Conservation (phyloP, 2,797 vertebrate species). For the Coregonus sp. region DNA sequence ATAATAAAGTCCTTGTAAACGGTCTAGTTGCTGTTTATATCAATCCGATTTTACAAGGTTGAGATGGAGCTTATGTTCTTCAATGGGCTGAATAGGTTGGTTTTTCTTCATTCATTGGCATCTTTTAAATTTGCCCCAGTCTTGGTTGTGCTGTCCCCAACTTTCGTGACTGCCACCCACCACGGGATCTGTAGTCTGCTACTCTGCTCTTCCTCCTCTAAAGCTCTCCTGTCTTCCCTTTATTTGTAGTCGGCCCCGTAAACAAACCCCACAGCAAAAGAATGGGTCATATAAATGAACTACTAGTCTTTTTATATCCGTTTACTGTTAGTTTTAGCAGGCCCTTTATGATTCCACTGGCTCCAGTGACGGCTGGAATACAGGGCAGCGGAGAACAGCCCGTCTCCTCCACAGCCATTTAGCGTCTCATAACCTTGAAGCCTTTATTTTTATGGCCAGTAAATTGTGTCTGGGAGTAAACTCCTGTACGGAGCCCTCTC, state of each 20-base stretch:
- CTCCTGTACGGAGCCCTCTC: slow-evolving; percentile 38
- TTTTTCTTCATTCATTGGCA: slow-evolving; percentile 5
- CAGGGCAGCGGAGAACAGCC: slow-evolving; percentile 54
- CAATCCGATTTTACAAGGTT: slow-evolving; percentile 28
- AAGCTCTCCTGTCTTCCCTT: too few species aligned
- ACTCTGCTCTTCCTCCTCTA: slow-evolving; percentile 17
- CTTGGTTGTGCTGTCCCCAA: slow-evolving; percentile 13
- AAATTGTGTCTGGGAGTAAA: slow-evolving; percentile 68
- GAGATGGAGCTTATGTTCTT: slow-evolving; percentile 8
- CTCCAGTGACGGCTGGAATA: slow-evolving; percentile 71
- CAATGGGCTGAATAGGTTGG: slow-evolving; percentile 20
- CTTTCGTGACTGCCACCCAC: slow-evolving; percentile 4
- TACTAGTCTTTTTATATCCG: slow-evolving; percentile 72
- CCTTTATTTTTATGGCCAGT: slow-evolving; percentile 72
- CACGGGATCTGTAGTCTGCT: background rate
- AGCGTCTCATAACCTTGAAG: slow-evolving; percentile 70
- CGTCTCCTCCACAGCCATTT: slow-evolving; percentile 68
- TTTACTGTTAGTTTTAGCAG: slow-evolving; percentile 77
- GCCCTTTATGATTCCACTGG: slow-evolving; percentile 73
- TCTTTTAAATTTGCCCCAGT: slow-evolving; percentile 19
- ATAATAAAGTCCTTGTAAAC: background rate
- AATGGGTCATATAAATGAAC: slow-evolving; percentile 70
- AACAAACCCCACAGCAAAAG: slow-evolving; percentile 65
- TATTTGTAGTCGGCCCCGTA: slow-evolving; percentile 18
- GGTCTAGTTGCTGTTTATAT: slow-evolving; percentile 21